Conservation (phyloP, 2,113 vertebrate species). For the Zosterops borbonicus region DNA sequence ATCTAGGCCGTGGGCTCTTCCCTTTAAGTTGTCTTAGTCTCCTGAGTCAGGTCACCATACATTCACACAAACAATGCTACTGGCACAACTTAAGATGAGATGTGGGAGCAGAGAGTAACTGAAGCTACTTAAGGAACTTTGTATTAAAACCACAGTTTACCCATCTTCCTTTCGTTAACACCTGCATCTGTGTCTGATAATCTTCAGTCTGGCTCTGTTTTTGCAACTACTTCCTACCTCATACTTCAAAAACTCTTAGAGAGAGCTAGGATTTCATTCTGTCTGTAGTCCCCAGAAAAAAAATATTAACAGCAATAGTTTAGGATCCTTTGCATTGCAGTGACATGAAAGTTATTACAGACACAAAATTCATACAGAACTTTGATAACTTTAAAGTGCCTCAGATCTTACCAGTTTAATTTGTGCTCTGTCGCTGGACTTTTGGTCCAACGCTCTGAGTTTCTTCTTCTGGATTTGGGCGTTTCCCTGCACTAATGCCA, state of each 20-base stretch:
- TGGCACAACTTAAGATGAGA: background rate
- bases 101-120: background rate
- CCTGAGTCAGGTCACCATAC: background rate
- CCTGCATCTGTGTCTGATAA: background rate
- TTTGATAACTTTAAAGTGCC: background rate
- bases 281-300: background rate
- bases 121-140: background rate
- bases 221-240: background rate
- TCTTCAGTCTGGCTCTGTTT: background rate
- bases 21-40: background rate
- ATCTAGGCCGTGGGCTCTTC: background rate
- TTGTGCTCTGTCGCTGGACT: constrained; percentile 80
- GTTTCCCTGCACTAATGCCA: constrained; percentile 73
- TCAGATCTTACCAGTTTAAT: constrained; percentile 71
- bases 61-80: background rate
- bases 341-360: background rate
- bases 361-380: background rate
- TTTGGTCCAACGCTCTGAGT: constrained; percentile 74
- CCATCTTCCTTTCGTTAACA: background rate
- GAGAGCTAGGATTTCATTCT: background rate
- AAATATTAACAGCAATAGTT: background rate
- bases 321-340: background rate
- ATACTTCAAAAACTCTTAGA: background rate
- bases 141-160: background rate
- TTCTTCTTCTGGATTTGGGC: constrained; percentile 79